Evolutionary conservation across 1,140 invertebrate genomes (phyloP), one percentile per base, ranked within the genome.

Genomic region (Penaeus indicus): DNA sequence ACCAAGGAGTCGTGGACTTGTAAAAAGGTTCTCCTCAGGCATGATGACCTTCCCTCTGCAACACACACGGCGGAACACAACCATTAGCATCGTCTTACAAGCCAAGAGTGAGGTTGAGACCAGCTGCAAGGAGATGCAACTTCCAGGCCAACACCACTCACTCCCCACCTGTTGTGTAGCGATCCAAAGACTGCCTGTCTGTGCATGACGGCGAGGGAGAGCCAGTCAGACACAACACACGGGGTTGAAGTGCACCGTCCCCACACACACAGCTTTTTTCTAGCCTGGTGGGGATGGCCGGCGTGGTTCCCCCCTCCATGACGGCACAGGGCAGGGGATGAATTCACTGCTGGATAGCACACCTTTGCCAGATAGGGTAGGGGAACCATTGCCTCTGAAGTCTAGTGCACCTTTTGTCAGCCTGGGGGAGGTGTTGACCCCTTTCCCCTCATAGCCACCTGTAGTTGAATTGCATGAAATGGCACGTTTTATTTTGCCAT

Each of bases 131-230:
- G 77, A 62, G 85, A 86, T 75, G 82, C 78, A 78, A 87, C 78
- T 82, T 67, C 82, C 75, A 86, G 54, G 85, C 77, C 54, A 54
- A 54, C 54, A 54, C 54, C 54, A 54, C 85, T 86, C 85, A 77
- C 85, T 86, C 85, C 85, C 85, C 85, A 87, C 85, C 85, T 87
- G 85, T 87, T 87, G 85, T 87, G 85, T 87, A 87, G 85, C 85
- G 54, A 87, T 87, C 85, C 85, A 87, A 87, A 87, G 85, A 87
- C 85, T 87, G 85, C 85, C 85, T 87, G 85, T 87, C 85, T 87
- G 78, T 87, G 85, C 85, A 87, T 87, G 85, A 87, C 85, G 85
- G 78, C 62, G 54, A 54, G 54, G 72, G 62, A 81, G 78, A 87
- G 85, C 85, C 85, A 63, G 78, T 82, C 85, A 87, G 82, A 87